Evolutionary conservation across 2,888 invertebrate species (phyloP).

Genomic region (Caenorhabditis auriculariae): DNA sequence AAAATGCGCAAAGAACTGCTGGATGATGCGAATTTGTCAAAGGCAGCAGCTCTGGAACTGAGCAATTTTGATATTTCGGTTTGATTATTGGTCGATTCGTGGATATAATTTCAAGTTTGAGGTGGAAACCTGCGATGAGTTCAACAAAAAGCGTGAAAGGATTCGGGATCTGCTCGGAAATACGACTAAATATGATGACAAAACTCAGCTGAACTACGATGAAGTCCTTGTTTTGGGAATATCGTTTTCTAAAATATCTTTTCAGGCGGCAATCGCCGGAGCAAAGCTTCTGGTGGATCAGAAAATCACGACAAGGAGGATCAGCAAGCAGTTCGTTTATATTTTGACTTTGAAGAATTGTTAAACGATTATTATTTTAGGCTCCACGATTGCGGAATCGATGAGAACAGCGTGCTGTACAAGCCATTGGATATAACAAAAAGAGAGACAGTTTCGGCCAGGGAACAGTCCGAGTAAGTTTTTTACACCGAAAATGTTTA

Average conservation of each 20-base stretch:
- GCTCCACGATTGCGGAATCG: conserved; percentile 36
- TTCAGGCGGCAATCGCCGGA: conserved; percentile 39
- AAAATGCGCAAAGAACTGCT: conserved; percentile 4
- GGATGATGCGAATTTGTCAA: conserved; percentile 3
- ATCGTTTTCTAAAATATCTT: neutral
- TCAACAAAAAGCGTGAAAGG: conserved; percentile 25
- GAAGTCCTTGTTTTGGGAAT: neutral
- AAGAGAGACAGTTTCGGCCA: conserved; percentile 15
- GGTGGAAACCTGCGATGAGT: conserved; percentile 22
- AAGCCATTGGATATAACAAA: conserved; percentile 32
- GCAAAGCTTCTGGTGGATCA: conserved; percentile 50
- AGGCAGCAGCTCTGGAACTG: conserved; percentile 17
- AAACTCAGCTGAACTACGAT: conserved; percentile 26
- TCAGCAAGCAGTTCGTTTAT: conserved; percentile 34
- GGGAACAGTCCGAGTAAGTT: conserved; percentile 36
- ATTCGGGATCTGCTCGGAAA: conserved; percentile 21
- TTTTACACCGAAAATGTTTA: neutral
- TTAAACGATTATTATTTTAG: neutral
- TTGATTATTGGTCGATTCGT: conserved; percentile 5
- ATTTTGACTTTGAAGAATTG: neutral
- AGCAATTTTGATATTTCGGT: conserved; percentile 19
- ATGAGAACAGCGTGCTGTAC: conserved; percentile 45
- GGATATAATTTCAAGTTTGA: no score
- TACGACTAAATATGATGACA: conserved; percentile 31
- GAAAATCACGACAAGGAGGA: conserved; percentile 36